Evolutionary conservation across 2,888 invertebrate species (phyloP), one percentile per base, ranked within the genome.

Genomic region (Erebia aethiops): DNA sequence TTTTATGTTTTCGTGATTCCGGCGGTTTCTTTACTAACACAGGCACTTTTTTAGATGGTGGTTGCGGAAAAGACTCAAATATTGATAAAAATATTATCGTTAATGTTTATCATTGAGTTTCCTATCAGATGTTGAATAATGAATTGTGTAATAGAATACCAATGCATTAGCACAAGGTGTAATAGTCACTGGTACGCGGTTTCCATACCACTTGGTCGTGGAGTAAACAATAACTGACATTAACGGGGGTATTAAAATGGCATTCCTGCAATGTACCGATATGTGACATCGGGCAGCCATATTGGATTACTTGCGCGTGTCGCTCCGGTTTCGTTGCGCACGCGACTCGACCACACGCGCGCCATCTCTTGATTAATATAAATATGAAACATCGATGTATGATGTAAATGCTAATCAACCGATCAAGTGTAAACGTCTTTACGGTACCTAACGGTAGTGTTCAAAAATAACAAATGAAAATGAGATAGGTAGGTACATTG

Each of bases 291-390:
- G 81, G 84, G 80, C 89, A 85, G 90, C 90, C 90, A 90, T 92
- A 92, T 92, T 91, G 89, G 84, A 89, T 93, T 93, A 92, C 92
- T 85, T 87, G 88, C 88, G 89, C 91, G 89, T 89, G 92, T 91
- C 91, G 88, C 90, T 92, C 88, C 87, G 91, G 91, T 92, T 91
- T 86, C 89, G 82, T 78, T 86, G 91, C 91, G 92, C 92, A 91
- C 92, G 92, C 91, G 92, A 89, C 90, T 85, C 84, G 92, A 89
- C 92, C 92, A 92, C 93, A 91, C 92, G 87, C 91, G 87, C 91
- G 91, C 87, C 90, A 90, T 92, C 91, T 91, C 89, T 56, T 43
- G 56, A 18, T 41, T 62, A 57, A n/a, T 62, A 60, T 57, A 72
- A 62, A 65, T 61, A 65, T 71, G 54, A 54, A 54, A 41, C 54